Conservation (phyloP, 2,888 invertebrate species). For the Ceriagrion tenellum region DNA sequence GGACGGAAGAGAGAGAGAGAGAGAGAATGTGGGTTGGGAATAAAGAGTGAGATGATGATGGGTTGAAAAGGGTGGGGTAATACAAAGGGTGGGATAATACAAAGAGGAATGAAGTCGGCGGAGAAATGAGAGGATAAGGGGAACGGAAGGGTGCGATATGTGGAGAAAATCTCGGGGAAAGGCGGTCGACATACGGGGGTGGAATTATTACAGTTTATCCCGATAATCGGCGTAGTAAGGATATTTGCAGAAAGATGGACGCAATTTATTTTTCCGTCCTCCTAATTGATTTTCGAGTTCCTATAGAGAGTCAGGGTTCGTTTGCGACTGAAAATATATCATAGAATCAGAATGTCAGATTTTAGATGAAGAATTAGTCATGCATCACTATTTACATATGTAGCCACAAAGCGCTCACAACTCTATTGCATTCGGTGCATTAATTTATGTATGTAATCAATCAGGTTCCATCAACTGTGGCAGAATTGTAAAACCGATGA, state of each 20-base stretch:
- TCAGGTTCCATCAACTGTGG: neutral
- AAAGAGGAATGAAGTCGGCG: no score
- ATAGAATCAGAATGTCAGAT: no score
- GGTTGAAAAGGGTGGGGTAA: no score
- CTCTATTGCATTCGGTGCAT: neutral
- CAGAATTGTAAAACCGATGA: neutral
- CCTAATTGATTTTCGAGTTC: neutral
- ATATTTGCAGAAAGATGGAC: no score
- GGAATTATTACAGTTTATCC: neutral
- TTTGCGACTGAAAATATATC: neutral
- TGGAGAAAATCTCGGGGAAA: neutral
- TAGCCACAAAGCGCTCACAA: neutral
- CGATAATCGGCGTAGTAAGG: neutral
- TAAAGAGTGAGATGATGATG: neutral
- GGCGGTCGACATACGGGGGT: slow-evolving; percentile 34
- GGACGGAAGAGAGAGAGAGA: neutral
- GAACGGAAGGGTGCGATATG: neutral
- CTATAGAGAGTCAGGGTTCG: neutral
- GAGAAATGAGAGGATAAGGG: neutral
- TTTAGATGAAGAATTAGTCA: neutral
- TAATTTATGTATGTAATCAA: neutral
- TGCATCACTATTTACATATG: neutral
- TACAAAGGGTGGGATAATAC: no score
- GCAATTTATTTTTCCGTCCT: neutral
- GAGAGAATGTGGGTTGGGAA: neutral